Conservation (phyloP, 2,888 invertebrate species). For the Lumbricus terrestris region DNA sequence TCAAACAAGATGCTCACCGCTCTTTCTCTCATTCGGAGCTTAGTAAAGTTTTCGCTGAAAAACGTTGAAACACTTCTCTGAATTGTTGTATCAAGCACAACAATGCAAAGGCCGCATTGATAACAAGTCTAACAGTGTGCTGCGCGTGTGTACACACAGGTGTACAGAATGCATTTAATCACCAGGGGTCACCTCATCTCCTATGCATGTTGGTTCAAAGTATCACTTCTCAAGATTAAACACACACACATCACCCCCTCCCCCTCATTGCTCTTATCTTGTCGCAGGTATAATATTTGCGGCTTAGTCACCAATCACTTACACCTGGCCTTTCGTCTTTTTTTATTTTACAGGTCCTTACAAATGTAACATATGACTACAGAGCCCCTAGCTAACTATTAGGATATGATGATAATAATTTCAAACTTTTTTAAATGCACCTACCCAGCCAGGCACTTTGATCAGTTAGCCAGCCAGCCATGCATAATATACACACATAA, state of each 20-base stretch:
- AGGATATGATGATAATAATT: too few relatives aligned
- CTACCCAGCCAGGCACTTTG: too few relatives aligned
- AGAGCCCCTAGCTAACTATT: too few relatives aligned
- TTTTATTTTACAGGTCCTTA: neutral
- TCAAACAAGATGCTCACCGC: neutral
- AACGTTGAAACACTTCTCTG: neutral
- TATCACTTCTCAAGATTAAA: neutral
- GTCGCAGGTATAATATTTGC: neutral
- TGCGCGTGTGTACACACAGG: neutral
- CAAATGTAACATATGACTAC: neutral
- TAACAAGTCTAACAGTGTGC: neutral
- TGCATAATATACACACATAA: too few relatives aligned
- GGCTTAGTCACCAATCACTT: neutral
- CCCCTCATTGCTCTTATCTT: neutral
- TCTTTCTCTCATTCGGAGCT: too few relatives aligned
- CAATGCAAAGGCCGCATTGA: neutral
- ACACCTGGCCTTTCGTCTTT: neutral
- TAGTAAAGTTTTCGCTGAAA: neutral
- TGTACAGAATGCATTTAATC: neutral
- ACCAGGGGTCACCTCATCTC: neutral
- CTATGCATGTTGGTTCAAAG: neutral
- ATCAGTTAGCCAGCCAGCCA: too few relatives aligned
- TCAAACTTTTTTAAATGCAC: too few relatives aligned
- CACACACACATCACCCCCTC: neutral
- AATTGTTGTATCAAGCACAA: neutral